These are phyloP conservation scores for Coenonympha arcania DNA, from an alignment of 2,888 invertebrate genomes.

Conservation along the genomic window DNA sequence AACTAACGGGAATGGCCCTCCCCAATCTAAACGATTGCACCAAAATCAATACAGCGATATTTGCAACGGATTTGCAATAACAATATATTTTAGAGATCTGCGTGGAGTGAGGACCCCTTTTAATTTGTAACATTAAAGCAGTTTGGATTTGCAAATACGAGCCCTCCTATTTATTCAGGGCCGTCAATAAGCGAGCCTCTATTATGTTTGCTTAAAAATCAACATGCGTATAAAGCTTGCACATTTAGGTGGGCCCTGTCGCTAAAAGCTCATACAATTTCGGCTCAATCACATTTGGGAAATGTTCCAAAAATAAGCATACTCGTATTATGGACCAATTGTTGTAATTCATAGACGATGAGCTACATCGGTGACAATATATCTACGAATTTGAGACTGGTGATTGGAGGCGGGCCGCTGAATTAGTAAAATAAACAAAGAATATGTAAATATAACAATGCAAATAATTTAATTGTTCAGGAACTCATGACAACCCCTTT, in stretches of 20 bases:
- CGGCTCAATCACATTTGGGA: too few relatives aligned
- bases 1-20: neutral
- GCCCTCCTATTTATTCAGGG: conserved; percentile 32
- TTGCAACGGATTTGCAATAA: conserved; percentile 2
- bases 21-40: conserved; percentile 4
- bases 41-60: conserved; percentile 13
- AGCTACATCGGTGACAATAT: too few relatives aligned
- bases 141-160: conserved; percentile 26
- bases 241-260: neutral
- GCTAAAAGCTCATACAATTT: too few relatives aligned
- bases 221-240: conserved; percentile 17
- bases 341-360: too few relatives aligned
- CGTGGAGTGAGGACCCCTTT: conserved; percentile 17
- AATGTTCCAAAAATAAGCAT: too few relatives aligned
- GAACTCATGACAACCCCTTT: too few relatives aligned
- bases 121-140: conserved; percentile 28
- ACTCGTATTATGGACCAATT: too few relatives aligned
- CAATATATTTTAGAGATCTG: conserved; percentile 9
- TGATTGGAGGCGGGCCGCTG: too few relatives aligned
- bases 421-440: too few relatives aligned
- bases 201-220: conserved; percentile 33
- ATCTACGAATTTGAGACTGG: too few relatives aligned
- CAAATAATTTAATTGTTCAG: too few relatives aligned
- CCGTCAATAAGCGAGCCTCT: conserved; percentile 33
- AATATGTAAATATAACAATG: too few relatives aligned